Conservation (phyloP, 1,140 invertebrate species). For the Dreissena rostriformis region DNA sequence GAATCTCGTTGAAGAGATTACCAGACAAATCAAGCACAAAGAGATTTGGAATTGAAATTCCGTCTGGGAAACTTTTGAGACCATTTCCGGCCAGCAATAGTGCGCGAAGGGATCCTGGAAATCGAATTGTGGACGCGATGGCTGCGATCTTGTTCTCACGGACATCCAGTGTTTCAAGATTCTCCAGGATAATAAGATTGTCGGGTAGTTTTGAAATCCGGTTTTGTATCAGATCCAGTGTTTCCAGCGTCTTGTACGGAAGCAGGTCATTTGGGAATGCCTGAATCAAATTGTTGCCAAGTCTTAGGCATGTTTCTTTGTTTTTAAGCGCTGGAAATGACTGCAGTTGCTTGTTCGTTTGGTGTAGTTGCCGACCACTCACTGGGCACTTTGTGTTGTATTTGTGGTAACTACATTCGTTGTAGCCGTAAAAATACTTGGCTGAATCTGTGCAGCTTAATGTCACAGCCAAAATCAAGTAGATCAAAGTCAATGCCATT, state of each 20-base stretch:
- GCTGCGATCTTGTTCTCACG: not conserved
- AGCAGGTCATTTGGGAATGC: conserved; percentile 28
- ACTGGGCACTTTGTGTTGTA: conserved; percentile 19
- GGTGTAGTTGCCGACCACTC: not conserved
- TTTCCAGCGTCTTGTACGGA: not conserved
- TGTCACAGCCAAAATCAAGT: no score
- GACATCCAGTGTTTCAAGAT: conserved; percentile 31
- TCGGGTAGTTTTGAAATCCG: conserved; percentile 1
- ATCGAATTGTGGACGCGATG: conserved; percentile 13
- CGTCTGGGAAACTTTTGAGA: conserved; percentile 13
- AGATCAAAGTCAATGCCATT: no score
- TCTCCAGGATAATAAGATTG: conserved; percentile 2
- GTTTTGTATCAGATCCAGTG: conserved; percentile 36
- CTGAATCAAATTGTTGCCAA: conserved; percentile 7
- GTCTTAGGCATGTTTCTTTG: conserved; percentile 6
- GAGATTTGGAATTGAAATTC: conserved; percentile 13
- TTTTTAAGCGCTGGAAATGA: conserved; percentile 12
- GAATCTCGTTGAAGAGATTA: conserved; percentile 28
- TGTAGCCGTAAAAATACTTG: conserved; percentile 22
- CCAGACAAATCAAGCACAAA: conserved; percentile 43
- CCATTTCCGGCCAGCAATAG: conserved; percentile 26
- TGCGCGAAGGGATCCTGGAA: conserved; percentile 22
- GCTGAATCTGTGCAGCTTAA: not conserved
- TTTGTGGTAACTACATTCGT: conserved; percentile 14
- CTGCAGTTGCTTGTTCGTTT: not conserved